Conservation (phyloP, 2,113 vertebrate genomes). For the Xiphias gladius region DNA sequence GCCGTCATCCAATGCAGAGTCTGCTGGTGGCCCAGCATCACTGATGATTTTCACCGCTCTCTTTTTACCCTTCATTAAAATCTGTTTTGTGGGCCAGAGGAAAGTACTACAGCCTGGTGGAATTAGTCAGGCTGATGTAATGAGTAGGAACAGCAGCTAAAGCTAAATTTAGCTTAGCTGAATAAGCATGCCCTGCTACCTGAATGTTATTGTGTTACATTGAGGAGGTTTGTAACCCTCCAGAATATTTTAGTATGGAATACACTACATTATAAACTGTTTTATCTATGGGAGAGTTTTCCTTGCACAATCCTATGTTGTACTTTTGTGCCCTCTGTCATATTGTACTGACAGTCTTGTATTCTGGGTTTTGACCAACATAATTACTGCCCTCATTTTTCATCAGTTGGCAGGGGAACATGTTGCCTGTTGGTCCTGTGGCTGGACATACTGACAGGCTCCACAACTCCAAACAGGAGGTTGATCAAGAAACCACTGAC, state of each 20-base stretch:
- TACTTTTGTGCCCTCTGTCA: neutral
- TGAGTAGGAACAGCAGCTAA: constrained; percentile 35
- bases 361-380: constrained; percentile 7
- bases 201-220: constrained; percentile 23
- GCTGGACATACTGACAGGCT: constrained; percentile 24
- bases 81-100: constrained; percentile 36
- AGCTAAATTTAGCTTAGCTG: constrained; percentile 54
- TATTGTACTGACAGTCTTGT: constrained; percentile 6
- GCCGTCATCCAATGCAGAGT: constrained; percentile 56
- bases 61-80: constrained; percentile 36
- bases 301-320: neutral
- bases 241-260: constrained; percentile 13
- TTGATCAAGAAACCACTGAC: constrained; percentile 33
- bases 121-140: constrained; percentile 29
- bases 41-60: constrained; percentile 47
- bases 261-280: neutral
- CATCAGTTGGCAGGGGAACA: neutral
- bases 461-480: constrained; percentile 8
- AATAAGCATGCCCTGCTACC: constrained; percentile 49
- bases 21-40: constrained; percentile 59
- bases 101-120: constrained; percentile 11
- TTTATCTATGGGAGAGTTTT: neutral
- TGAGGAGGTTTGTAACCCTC: constrained; percentile 2
- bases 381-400: constrained; percentile 23
- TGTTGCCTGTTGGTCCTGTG: constrained; percentile 13